Evolutionary conservation across 2,113 vertebrate species (phyloP), one percentile per base, ranked within the genome.

Genomic region (Sporophila hypoxantha): DNA sequence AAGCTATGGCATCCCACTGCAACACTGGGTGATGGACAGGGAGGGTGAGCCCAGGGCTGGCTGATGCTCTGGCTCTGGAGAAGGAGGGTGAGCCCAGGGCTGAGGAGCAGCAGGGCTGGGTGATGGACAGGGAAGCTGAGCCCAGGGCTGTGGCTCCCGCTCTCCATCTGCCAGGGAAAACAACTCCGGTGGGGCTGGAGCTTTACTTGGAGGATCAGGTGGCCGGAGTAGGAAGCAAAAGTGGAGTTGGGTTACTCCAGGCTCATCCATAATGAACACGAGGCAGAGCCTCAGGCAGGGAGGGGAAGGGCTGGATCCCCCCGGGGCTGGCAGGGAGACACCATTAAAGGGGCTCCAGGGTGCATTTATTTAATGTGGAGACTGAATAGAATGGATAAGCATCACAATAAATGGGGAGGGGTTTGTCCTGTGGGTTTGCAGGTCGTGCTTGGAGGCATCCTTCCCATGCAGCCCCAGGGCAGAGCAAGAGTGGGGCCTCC

Each of bases 191-290:
- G 0, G 49, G 17, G 76, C 53, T 3, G 0, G 26, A 65, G 52
- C 84, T 82, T 49, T 65, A 78, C 65, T 81, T 49, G 1, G 78
- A 12, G 91, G 87, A 90, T 92, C 94, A 2, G 62, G 87, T 95
- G 75, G 70, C 87, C 2, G 0, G 4, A 87, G 75, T 2, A 52
- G 94, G 86, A 84, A 71, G 77, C 91, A 84, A 53, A 78, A 88
- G 89, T 61, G 78, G 93, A 84, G 70, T 90, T 20, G 3, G 17
- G 93, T 94, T 92, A 90, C 91, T 10, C 32, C 0, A 3, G 62
- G 55, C 78, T 94, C 94, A 87, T 93, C 29, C 91, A 92, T 93
- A 90, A 92, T 94, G 89, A 81, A 94, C 62, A 4, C 1, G 0
- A 41, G 8, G 3, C 46, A 76, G 36, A 34, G 37, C 36, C 37